Evolutionary conservation across 2,888 invertebrate genomes (phyloP), one percentile per base, ranked within the genome.

Genomic region (Ectemnius lituratus): DNA sequence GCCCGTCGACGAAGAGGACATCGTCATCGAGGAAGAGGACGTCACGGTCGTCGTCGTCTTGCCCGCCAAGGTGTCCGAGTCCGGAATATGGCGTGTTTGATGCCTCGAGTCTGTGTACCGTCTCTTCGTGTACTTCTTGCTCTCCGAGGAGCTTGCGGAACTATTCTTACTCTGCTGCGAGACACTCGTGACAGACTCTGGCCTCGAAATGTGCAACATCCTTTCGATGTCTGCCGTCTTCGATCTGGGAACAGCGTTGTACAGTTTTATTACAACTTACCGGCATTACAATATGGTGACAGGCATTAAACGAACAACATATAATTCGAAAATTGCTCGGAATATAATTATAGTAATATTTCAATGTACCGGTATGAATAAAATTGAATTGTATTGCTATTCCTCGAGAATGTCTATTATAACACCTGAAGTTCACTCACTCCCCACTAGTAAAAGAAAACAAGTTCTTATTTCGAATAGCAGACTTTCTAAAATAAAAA

Each of bases 161-260:
- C 91, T 59, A 79, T 83, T 64, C 80, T 92, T 92, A 28, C 67
- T 64, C 37, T 74, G 70, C 62, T 70, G 82, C 11, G 73, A 63
- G 16, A 61, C 52, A 14, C 66, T 14, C 23, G 65, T 37, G 1
- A 67, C 64, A 4, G 73, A 8, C 16, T 93, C 92, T 82, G 91
- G 88, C 62, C 93, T 93, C 80, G 86, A 91, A 78, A 88, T 88
- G 49, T 90, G 90, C 62, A 92, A 88, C 88, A 94, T 93, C 82
- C 93, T 91, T 84, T 94, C 94, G 83, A 94, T 94, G 85, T 94
- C 94, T 0, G 94, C 94, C 0, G 94, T 94, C 89, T 94, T 94
- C 2, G 94, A 94, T 78, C 90, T 90, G 73, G 14, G 82, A 78
- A 37, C 37, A 37, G 37, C 11, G 37, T 37, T 37, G 37, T 37